Evolutionary conservation across 2,888 invertebrate species (phyloP), one percentile per base, ranked within the genome.

Genomic region (Dendrolimus pini): DNA sequence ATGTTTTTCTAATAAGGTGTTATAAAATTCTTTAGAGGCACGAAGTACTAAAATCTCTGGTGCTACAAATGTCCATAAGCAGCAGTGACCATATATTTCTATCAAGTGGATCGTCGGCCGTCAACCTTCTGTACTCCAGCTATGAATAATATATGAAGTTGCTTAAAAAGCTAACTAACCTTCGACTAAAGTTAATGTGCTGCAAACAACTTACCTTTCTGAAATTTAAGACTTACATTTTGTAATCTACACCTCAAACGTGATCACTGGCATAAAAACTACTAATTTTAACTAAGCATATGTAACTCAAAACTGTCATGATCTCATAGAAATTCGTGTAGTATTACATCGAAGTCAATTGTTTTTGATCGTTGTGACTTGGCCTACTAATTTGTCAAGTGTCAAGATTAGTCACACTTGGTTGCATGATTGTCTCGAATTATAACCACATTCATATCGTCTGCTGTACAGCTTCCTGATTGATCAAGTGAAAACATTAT

Each of bases 321-420:
- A 75, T 72, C 72, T 74, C 69, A 71, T 69, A 65, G 66, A 54
- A 69, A 70, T 72, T 73, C 67, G 60, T 72, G 61, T 62, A 65
- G 60, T 63, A 63, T 67, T 72, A 66, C 64, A 47, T 10, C 64
- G 65, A 62, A 64, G 63, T 67, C 75, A 82, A 82, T 83, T 81
- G 77, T 72, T 78, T 75, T 72, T 79, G 77, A 83, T 83, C 78
- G 76, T 67, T 72, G 65, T 67, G 69, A 75, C 70, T 72, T 74
- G 77, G 70, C 74, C 78, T 74, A 80, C 76, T 78, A 80, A 79
- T 74, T 75, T 70, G 66, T 70, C 59, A 62, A 59, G 57, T 64
- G 62, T 63, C 57, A 61, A 61, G 55, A 60, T 60, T 58, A 72
- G 71, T 74, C 73, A 77, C 69, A 69, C 65, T 62, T 60, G 59